A percentile compares a stretch with the other conserved stretches of the same genome.
Evolutionary conservation across 2,888 invertebrate genomes (phyloP).

Genomic region (Cacoxenus indagator): DNA sequence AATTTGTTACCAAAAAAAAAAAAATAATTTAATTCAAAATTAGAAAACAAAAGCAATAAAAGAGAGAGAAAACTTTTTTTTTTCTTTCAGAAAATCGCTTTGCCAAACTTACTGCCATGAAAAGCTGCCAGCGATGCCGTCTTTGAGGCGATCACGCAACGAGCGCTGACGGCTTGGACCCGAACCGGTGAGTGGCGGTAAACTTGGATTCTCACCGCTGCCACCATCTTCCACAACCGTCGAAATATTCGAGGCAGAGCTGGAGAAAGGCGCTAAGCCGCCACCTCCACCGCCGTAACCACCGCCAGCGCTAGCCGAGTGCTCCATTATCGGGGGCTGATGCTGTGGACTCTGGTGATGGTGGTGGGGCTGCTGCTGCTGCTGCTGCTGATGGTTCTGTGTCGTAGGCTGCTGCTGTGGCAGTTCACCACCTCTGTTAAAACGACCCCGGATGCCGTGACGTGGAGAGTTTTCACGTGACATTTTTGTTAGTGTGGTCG

Average conservation of each 20-base stretch:
- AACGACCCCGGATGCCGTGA: conserved; percentile 59
- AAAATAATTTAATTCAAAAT: background rate
- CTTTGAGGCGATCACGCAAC: conserved; percentile 82
- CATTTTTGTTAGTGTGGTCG: conserved; percentile 47
- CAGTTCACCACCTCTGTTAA: conserved; percentile 55
- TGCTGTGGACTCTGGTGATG: conserved; percentile 49
- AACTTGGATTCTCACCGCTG: conserved; percentile 60
- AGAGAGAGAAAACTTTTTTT: conserved; percentile 15
- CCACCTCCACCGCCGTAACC: background rate
- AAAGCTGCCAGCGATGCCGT: conserved; percentile 84
- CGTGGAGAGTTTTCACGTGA: conserved; percentile 70
- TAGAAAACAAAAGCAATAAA: background rate
- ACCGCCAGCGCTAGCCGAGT: conserved; percentile 36
- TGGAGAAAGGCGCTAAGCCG: conserved; percentile 52
- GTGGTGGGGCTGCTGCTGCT: conserved; percentile 34
- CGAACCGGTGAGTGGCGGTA: conserved; percentile 68
- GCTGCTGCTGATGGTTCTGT: too few species aligned
- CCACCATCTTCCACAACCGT: conserved; percentile 61
- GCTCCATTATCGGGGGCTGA: conserved; percentile 63
- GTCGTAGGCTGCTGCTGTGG: conserved; percentile 32
- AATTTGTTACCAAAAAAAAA: background rate
- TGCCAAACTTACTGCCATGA: conserved; percentile 83
- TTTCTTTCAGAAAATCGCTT: conserved; percentile 20
- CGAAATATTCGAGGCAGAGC: conserved; percentile 65
- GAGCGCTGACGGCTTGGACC: conserved; percentile 82